These are phyloP conservation scores for Autographa gamma DNA, from an alignment of 2,888 invertebrate genomes.

Conservation along the genomic window DNA sequence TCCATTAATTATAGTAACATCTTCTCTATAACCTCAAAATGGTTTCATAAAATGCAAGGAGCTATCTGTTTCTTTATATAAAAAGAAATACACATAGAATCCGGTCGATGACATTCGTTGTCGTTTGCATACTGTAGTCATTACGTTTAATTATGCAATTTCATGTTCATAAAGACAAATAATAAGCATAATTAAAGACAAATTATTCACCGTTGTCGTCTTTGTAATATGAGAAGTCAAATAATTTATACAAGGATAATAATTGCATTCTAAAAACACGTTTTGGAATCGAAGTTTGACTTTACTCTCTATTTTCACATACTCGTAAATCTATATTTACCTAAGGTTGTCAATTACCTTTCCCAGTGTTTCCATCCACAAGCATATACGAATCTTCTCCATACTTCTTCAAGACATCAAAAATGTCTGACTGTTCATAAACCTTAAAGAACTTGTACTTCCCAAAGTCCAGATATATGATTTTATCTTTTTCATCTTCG, in stretches of 20 bases:
- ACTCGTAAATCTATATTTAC: not conserved
- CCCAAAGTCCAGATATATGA: conserved; percentile 85
- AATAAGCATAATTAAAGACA: not conserved
- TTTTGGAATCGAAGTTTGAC: too few species aligned
- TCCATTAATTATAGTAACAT: too few species aligned
- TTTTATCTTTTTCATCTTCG: conserved; percentile 61
- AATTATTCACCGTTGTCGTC: not conserved
- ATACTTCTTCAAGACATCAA: conserved; percentile 78
- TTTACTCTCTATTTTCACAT: too few species aligned
- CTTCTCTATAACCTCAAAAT: too few species aligned
- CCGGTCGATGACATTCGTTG: not conserved
- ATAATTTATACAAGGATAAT: not conserved
- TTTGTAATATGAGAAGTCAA: not conserved
- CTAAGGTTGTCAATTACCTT: conserved; percentile 84
- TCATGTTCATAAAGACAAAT: not conserved
- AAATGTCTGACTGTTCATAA: conserved; percentile 81
- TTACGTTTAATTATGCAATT: not conserved
- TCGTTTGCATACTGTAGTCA: not conserved
- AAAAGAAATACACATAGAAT: too few species aligned
- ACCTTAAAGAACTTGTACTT: conserved; percentile 85
- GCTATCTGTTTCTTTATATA: too few species aligned
- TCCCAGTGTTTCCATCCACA: conserved; percentile 92
- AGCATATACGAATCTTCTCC: conserved; percentile 87
- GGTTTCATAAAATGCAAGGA: too few species aligned
- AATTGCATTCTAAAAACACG: too few species aligned